Base-by-base conservation (phyloP, 2,888 invertebrate genomes). In the Eubasilissa splendida region DNA sequence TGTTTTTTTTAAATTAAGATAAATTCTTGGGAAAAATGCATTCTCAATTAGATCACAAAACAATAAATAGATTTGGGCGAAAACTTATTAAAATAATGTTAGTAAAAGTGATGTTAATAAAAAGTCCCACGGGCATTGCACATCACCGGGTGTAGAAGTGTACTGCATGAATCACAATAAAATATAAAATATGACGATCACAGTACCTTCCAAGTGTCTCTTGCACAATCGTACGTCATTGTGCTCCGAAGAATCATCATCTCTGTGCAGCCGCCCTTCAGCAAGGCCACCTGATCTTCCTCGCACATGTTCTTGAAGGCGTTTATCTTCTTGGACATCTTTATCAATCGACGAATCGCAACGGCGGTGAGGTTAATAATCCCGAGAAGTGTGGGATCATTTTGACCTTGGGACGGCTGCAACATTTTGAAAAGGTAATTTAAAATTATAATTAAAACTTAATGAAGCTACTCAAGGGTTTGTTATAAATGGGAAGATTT, bases 221-320 rank as follows among this genome's bases (percentile, higher is more conserved):
- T 93, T 85, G 96, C 96, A 0, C 94, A 93, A 86, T 98, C 97
- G 86, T 97, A 99, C 70, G 96, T 96, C 91, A 96, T 95, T 0
- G 96, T 96, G 84, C 98, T 97, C 12, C 98, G 92, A 76, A 99
- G 92, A 80, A 99, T 95, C 94, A 99, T 95, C 94, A 99, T 96
- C 89, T 99, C 99, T 71, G 97, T 97, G 86, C 97, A 97, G 1
- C 98, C 97, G 0, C 98, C 97, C 87, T 97, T 98, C 9, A 98
- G 88, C 11, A 97, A 89, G 5, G 93, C 93, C 81, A 90, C 90
- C 89, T 99, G 98, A 88, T 99, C 98, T 85, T 96, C 97, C 86
- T 98, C 97, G 86, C 97, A 96, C 93, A 99, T 95, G 86, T 95
- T 95, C 87, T 96, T 96, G 88, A 99, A 99, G 3, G 96, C 96